Base-by-base conservation (phyloP, 1,140 invertebrate genomes). In the Leptinotarsa undecemlineata region DNA sequence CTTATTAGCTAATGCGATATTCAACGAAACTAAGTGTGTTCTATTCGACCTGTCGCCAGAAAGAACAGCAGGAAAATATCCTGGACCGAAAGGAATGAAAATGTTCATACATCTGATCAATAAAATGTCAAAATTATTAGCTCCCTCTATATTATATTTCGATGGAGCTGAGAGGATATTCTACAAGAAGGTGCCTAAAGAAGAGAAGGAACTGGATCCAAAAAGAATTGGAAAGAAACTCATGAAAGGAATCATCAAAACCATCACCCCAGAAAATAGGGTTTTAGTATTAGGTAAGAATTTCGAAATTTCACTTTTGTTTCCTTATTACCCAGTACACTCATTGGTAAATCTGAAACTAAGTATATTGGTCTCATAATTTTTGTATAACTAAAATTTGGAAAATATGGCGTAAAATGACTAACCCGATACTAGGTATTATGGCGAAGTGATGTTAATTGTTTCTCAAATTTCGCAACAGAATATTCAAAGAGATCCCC, bases 131-230 rank as follows among this genome's bases (percentile, higher is more conserved):
- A 87, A 87, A 79, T 68, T 94, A 13, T 86, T 94, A 69, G 92
- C 96, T 84, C 95, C 95, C 0, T 90, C 93, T 3, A 89, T 97
- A 0, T 93, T 96, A 79, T 91, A 92, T 76, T 91, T 97, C 76
- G 91, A 93, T 71, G 88, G 90, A 47, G 94, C 92, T 26, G 95
- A 97, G 80, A 95, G 92, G 85, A 89, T 93, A 64, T 96, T 95
- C 84, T 90, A 93, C 76, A 96, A 96, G 82, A 93, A 91, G 84
- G 87, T 90, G 5, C 88, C 89, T 0, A 88, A 88, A 79, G 84
- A 85, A 72, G 88, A 89, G 71, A 88, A 86, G 86, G 75, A 82
- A 17, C 81, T 86, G 68, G 85, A 89, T 84, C 90, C 85, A 78
- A 91, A 91, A 77, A 83, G 91, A 66, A 80, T 94, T 60, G 90